Conservation (phyloP, 2,113 vertebrate species). For the Lophura nycthemera region DNA sequence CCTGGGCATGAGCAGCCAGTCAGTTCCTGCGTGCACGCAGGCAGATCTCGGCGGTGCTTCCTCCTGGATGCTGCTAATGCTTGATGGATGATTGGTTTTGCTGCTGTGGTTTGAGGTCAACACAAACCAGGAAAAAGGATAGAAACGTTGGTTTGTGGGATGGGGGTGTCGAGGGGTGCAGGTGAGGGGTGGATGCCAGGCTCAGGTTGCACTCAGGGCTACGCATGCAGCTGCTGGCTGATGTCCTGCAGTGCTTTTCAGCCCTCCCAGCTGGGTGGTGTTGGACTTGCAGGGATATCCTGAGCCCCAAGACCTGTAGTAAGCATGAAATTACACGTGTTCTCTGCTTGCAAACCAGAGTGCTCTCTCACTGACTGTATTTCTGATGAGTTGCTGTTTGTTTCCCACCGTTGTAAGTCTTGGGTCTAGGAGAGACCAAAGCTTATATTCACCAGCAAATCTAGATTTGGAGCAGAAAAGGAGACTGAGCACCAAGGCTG, state of each 20-base stretch:
- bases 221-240: neutral
- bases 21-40: neutral
- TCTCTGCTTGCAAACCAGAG: neutral
- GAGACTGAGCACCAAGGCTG: neutral
- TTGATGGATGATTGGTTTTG: neutral
- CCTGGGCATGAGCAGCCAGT: neutral
- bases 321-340: fast-evolving
- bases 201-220: neutral
- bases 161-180: neutral
- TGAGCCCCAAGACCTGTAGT: neutral
- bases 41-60: neutral
- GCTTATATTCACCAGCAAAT: neutral
- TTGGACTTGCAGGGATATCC: neutral
- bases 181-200: neutral
- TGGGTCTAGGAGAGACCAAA: neutral
- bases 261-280: neutral
- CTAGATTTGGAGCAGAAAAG: neutral
- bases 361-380: neutral
- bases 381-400: neutral
- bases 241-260: neutral
- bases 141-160: neutral
- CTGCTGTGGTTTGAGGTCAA: neutral
- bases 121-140: neutral
- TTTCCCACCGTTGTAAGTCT: neutral
- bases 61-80: neutral